These are phyloP conservation scores for Anthonomus grandis DNA, from an alignment of 1,140 invertebrate genomes.

Conservation along the genomic window DNA sequence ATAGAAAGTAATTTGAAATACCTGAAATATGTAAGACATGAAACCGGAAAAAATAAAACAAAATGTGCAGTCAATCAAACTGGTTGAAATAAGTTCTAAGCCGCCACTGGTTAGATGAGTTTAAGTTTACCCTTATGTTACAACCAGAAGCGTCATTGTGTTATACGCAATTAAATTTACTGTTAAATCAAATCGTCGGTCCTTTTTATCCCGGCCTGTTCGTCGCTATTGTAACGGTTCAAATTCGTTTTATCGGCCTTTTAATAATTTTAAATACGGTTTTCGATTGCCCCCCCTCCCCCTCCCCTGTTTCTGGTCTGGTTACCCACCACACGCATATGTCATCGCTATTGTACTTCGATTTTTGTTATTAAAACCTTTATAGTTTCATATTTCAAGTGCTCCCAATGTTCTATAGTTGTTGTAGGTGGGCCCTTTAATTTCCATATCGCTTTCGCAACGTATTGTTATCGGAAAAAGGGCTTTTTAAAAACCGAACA, in stretches of 20 bases:
- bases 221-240: constrained; percentile 30
- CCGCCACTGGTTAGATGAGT: constrained; percentile 18
- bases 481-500: too few species aligned
- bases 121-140: constrained; percentile 38
- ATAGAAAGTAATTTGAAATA: too few species aligned
- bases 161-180: constrained; percentile 43
- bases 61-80: not conserved
- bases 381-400: too few species aligned
- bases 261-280: constrained; percentile 21
- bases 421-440: too few species aligned
- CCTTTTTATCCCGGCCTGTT: constrained; percentile 30
- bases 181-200: constrained; percentile 38
- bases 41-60: not conserved
- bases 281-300: constrained; percentile 12
- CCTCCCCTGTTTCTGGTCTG: too few species aligned
- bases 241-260: constrained; percentile 27
- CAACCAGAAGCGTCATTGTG: constrained; percentile 36
- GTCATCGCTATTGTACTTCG: constrained; percentile 1
- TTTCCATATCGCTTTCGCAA: too few species aligned
- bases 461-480: too few species aligned
- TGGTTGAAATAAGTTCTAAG: not conserved
- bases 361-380: too few species aligned
- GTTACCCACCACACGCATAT: constrained; percentile 15
- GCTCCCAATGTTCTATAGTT: too few species aligned
- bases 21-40: too few species aligned